Conservation (phyloP, 2,888 invertebrate genomes). For the Meteorus cinctellus region DNA sequence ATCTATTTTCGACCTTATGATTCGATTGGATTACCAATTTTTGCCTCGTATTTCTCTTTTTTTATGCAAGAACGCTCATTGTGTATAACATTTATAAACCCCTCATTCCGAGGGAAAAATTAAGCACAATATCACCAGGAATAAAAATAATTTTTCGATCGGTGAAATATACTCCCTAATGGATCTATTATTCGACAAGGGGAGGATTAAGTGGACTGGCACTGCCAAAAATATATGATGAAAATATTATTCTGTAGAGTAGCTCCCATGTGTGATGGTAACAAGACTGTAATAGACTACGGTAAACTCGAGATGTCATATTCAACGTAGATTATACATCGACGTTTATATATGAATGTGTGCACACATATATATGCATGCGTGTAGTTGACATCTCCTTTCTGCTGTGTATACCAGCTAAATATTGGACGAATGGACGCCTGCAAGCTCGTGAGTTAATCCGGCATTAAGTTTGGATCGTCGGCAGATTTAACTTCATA, state of each 20-base stretch:
- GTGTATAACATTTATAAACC: no score
- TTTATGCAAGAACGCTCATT: no score
- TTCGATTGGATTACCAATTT: no score
- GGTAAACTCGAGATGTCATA: slow-evolving; percentile 54
- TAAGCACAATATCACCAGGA: no score
- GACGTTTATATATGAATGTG: neutral
- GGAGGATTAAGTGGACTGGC: neutral
- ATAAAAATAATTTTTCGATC: no score
- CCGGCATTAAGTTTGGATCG: slow-evolving; percentile 54
- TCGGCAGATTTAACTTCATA: slow-evolving; percentile 52
- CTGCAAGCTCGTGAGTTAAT: slow-evolving; percentile 45
- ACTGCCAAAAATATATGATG: neutral
- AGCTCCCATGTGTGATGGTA: neutral
- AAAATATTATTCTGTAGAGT: neutral
- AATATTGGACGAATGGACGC: slow-evolving; percentile 25
- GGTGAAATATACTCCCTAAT: no score
- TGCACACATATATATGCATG: slow-evolving; percentile 11
- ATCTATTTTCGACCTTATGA: no score
- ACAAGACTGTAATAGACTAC: slow-evolving; percentile 23
- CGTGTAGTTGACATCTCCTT: slow-evolving; percentile 61
- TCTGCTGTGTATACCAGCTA: slow-evolving; percentile 43
- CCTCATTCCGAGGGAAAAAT: no score
- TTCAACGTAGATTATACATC: slow-evolving; percentile 45
- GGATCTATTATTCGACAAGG: no score
- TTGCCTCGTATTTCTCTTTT: no score